Conservation (phyloP, 2,797 vertebrate genomes). For the Manis crassicaudata region DNA sequence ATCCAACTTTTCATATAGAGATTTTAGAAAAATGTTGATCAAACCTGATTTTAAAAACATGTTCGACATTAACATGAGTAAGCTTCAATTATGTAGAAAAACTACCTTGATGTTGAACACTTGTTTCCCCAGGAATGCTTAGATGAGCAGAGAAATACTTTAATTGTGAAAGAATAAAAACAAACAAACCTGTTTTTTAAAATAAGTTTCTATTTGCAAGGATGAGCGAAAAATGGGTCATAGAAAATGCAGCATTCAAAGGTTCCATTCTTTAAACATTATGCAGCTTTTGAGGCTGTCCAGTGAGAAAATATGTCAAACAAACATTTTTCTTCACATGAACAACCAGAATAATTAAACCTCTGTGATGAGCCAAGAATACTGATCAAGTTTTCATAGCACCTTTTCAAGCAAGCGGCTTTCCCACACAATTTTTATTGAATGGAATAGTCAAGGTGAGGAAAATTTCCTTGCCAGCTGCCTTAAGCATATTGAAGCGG, state of each 20-base stretch:
- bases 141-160: conserved; percentile 24
- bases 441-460: not conserved
- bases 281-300: not conserved
- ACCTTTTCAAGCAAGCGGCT: not conserved
- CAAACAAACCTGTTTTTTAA: not conserved
- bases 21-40: not conserved
- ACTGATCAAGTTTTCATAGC: not conserved
- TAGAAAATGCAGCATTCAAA: not conserved
- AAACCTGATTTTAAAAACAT: not conserved
- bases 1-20: not conserved
- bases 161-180: not conserved
- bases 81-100: conserved; percentile 14
- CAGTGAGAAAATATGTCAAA: not conserved
- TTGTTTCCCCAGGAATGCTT: conserved; percentile 41
- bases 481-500: conserved; percentile 27
- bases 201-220: not conserved
- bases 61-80: not conserved
- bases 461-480: conserved; percentile 1
- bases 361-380: not conserved
- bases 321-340: not conserved
- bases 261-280: not conserved
- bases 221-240: not conserved
- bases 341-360: not conserved
- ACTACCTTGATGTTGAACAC: not conserved
- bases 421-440: not conserved